Conservation (phyloP, 2,797 vertebrate species). For the Anniella stebbinsi region DNA sequence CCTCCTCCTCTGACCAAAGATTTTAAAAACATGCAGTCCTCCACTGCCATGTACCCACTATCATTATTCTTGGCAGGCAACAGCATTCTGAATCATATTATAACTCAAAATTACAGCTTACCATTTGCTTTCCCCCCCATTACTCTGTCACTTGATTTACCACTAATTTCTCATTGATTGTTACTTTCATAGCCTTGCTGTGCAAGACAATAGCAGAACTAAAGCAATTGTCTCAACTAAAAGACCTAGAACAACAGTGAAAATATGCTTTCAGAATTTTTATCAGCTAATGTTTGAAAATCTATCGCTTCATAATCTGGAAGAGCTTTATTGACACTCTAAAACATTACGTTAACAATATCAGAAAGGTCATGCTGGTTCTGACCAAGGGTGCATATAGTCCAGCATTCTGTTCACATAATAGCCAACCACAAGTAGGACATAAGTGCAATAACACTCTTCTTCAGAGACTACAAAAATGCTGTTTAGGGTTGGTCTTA, state of each 20-base stretch:
- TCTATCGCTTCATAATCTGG: slow-evolving; percentile 37
- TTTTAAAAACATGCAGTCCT: not conserved
- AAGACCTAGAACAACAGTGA: slow-evolving; percentile 48
- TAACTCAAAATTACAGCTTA: slow-evolving; percentile 25
- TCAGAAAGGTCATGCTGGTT: not conserved
- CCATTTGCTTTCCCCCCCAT: slow-evolving; percentile 16
- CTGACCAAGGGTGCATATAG: too few species aligned
- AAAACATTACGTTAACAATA: not conserved
- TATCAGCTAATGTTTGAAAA: slow-evolving; percentile 44
- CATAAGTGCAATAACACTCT: too few species aligned
- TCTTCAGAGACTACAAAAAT: not conserved
- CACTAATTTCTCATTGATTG: slow-evolving; percentile 40
- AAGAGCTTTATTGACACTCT: slow-evolving; percentile 48
- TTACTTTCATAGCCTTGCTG: slow-evolving; percentile 19
- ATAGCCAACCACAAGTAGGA: too few species aligned
- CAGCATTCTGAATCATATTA: not conserved
- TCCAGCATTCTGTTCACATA: too few species aligned
- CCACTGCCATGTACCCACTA: not conserved
- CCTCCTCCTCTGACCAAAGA: not conserved
- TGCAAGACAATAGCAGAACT: slow-evolving; percentile 6
- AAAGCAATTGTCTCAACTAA: slow-evolving; percentile 40
- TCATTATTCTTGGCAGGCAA: not conserved
- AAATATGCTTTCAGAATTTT: slow-evolving; percentile 45
- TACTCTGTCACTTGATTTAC: slow-evolving; percentile 31
- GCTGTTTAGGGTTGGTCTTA: not conserved